Base-by-base conservation (phyloP, 2,888 invertebrate species). In the Lathronympha strigana region DNA sequence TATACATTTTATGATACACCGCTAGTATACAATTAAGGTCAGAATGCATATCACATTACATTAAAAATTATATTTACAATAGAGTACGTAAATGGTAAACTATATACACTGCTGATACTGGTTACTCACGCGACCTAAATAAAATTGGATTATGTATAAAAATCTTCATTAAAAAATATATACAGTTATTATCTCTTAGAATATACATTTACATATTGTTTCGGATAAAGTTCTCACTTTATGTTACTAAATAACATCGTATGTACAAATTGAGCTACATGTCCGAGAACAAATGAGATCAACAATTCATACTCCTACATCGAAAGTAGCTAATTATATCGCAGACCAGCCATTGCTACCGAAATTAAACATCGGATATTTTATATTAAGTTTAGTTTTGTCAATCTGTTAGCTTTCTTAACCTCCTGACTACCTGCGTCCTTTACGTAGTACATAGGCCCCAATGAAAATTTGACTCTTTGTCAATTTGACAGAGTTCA, bases 261-360 rank as follows among this genome's bases (percentile, higher is more conserved):
- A 80, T 82, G 81, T 87, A 87, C 80, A 87, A 80, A 88, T 90
- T 90, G 90, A 90, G 90, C 90, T 90, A 88, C 80, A 85, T 83
- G 81, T 87, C 76, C 84, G 83, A 88, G 86, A 87, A 88, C 86
- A 87, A 88, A 88, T 90, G 91, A 91, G 90, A 90, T 90, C 90
- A 91, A 88, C 87, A 84, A 86, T 84, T 86, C 88, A 83, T 89
- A 83, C 84, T 76, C 75, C 77, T 73, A 78, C 76, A 75, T 75
- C 76, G 70, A 25, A 66, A 54, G 43, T 53, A 69, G 40, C 36
- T 54, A 67, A 47, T 6, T 49, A 53, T 55, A 49, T 38, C 57
- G 51, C 53, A 47, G 36, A 19, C 33, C 43, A 28, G 36, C 2
- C 36, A 60, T 53, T 60, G 51, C 64, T 53, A 64, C 53, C 45